These are phyloP conservation scores for Sceloporus undulatus DNA, from an alignment of 2,113 vertebrate genomes.

Conservation along the genomic window DNA sequence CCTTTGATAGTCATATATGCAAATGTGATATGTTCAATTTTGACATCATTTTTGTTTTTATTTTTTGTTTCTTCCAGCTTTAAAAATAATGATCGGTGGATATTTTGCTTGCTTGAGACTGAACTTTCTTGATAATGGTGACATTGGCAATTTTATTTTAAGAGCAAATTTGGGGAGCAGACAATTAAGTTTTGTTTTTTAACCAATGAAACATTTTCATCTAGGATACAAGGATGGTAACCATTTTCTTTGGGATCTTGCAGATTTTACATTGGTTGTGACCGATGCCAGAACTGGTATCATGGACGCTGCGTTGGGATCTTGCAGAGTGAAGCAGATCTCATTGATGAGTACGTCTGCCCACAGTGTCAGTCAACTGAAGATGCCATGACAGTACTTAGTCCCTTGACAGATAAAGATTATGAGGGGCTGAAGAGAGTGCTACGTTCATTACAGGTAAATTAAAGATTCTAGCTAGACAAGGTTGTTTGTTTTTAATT, in stretches of 20 bases:
- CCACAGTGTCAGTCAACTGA: slow-evolving; percentile 98
- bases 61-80: slow-evolving; percentile 63
- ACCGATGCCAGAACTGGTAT: slow-evolving; percentile 99
- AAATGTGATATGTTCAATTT: slow-evolving; percentile 41
- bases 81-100: slow-evolving; percentile 61
- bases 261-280: slow-evolving; percentile 98
- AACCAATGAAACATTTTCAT: not conserved
- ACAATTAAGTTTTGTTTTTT: not conserved
- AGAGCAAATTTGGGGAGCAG: not conserved
- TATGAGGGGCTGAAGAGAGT: slow-evolving; percentile 95
- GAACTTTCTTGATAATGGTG: slow-evolving; percentile 28
- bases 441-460: slow-evolving; percentile 95
- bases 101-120: slow-evolving; percentile 53
- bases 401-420: slow-evolving; percentile 95
- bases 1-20: slow-evolving; percentile 57
- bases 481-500: not conserved
- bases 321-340: slow-evolving; percentile 96
- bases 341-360: slow-evolving; percentile 98
- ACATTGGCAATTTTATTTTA: slow-evolving; percentile 13
- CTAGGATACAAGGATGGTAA: slow-evolving; percentile 32
- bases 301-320: slow-evolving; percentile 98
- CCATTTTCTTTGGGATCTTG: slow-evolving; percentile 65
- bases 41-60: slow-evolving; percentile 37
- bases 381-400: slow-evolving; percentile 98
- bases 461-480: not conserved